Percentiles rank a stretch among this genome's conserved stretches.
Evolutionary conservation across 2,797 vertebrate species (phyloP).

Genomic region (Delichon dasypus): DNA sequence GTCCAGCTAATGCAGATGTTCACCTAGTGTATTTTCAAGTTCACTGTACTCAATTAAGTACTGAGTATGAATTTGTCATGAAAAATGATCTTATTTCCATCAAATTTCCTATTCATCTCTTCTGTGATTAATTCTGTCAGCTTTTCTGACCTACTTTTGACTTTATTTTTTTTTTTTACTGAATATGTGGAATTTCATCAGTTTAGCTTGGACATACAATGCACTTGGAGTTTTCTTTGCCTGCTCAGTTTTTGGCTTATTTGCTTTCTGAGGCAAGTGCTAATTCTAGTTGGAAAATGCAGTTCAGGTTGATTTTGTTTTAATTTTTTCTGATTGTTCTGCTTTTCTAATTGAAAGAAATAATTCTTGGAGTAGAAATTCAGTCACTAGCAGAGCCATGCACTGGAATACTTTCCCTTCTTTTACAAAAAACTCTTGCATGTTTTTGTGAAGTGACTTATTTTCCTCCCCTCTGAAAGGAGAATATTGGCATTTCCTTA

Average conservation of each 20-base stretch:
- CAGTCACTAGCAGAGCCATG: not conserved
- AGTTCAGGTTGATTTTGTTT: not conserved
- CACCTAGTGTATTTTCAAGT: constrained; percentile 59
- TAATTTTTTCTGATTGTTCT: not conserved
- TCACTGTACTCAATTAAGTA: constrained; percentile 71
- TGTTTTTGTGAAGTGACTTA: not conserved
- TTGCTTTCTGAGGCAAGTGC: not conserved
- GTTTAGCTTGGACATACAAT: not conserved
- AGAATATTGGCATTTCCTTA: not conserved
- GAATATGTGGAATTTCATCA: not conserved
- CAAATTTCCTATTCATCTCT: constrained; percentile 41
- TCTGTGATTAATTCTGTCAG: constrained; percentile 49
- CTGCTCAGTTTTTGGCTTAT: not conserved
- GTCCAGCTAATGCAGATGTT: constrained; percentile 55
- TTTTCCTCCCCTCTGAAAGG: not conserved
- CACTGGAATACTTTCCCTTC: not conserved
- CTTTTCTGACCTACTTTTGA: constrained; percentile 50
- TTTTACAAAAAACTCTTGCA: not conserved
- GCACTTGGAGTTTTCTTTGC: not conserved
- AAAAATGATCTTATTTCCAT: constrained; percentile 59
- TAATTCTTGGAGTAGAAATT: not conserved
- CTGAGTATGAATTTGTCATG: constrained; percentile 44
- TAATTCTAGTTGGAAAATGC: not conserved
- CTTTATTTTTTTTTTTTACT: not conserved
- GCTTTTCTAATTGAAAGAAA: not conserved